Evolutionary conservation across 2,113 vertebrate genomes (phyloP).

Genomic region (Trichomycterus rosablanca): DNA sequence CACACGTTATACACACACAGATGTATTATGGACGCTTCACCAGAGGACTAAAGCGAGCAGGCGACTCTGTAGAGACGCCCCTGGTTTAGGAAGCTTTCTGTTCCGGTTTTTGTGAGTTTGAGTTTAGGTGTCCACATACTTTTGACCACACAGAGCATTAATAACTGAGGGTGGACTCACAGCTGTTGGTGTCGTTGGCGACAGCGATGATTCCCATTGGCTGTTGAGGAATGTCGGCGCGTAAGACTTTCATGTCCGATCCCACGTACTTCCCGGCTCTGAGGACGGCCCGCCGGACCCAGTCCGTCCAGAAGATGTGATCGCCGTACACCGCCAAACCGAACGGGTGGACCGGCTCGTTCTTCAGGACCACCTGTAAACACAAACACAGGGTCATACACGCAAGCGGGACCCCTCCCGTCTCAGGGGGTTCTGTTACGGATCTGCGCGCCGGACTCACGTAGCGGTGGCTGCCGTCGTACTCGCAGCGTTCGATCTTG

Average conservation of each 20-base stretch:
- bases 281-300: slow-evolving; percentile 92
- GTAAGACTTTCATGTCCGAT: slow-evolving; percentile 88
- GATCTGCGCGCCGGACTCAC: slow-evolving; percentile 66
- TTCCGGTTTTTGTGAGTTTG: too few species aligned
- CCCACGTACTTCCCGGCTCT: slow-evolving; percentile 92
- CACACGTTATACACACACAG: too few species aligned
- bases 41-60: too few species aligned
- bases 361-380: slow-evolving; percentile 86
- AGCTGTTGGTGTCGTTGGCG: slow-evolving; percentile 97
- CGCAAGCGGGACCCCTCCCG: too few species aligned
- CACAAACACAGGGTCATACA: background rate
- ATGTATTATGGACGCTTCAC: too few species aligned
- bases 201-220: slow-evolving; percentile 97
- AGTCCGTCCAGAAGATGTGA: slow-evolving; percentile 98
- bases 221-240: slow-evolving; percentile 95
- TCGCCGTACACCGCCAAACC: slow-evolving; percentile 91
- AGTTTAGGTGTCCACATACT: too few species aligned
- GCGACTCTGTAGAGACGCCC: too few species aligned
- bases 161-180: too few species aligned
- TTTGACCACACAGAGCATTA: too few species aligned
- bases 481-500: slow-evolving; percentile 97
- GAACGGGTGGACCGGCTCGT: slow-evolving; percentile 92
- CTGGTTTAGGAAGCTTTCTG: too few species aligned
- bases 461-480: slow-evolving; percentile 83
- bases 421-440: slow-evolving; percentile 17